phyloP scores from a whole-genome alignment of 2,888 invertebrate genomes.

The Parasteatoda lunata region DNA sequence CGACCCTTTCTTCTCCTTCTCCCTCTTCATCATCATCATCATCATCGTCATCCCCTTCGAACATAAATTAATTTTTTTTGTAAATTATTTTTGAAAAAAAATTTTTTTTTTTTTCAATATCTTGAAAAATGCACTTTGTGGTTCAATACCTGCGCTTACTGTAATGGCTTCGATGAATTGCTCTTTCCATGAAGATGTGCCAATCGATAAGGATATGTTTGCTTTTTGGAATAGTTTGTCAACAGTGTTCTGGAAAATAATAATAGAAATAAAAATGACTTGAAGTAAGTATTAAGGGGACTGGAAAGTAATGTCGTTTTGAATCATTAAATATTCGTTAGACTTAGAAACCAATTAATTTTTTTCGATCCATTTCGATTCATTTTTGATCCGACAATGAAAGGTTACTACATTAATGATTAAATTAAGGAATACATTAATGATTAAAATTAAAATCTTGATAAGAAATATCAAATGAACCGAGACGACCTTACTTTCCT shows the following conservation, averaged over 20 bases:
- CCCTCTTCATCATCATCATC: constrained; percentile 74
- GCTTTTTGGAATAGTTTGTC: constrained; percentile 98
- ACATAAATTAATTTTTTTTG: neutral
- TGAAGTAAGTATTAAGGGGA: too few species aligned
- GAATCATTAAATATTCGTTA: too few species aligned
- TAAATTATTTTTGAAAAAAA: neutral
- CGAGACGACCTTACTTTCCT: too few species aligned
- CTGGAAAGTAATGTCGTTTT: too few species aligned
- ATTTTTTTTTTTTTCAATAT: neutral
- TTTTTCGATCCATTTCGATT: too few species aligned
- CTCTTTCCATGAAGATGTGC: constrained; percentile 99
- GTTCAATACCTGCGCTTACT: constrained; percentile 76
- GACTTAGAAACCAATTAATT: too few species aligned
- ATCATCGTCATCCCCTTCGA: constrained; percentile 8
- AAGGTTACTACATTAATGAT: too few species aligned
- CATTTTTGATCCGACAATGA: too few species aligned
- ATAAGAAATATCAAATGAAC: too few species aligned
- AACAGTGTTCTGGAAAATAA: constrained; percentile 86
- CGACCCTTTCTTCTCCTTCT: constrained; percentile 74
- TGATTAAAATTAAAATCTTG: too few species aligned
- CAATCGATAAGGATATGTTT: constrained; percentile 90
- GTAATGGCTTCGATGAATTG: constrained; percentile 98
- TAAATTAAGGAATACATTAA: too few species aligned
- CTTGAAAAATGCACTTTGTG: neutral
- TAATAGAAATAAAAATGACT: neutral